Base-by-base conservation (phyloP, 2,888 invertebrate species). In the Polyploca ridens region DNA sequence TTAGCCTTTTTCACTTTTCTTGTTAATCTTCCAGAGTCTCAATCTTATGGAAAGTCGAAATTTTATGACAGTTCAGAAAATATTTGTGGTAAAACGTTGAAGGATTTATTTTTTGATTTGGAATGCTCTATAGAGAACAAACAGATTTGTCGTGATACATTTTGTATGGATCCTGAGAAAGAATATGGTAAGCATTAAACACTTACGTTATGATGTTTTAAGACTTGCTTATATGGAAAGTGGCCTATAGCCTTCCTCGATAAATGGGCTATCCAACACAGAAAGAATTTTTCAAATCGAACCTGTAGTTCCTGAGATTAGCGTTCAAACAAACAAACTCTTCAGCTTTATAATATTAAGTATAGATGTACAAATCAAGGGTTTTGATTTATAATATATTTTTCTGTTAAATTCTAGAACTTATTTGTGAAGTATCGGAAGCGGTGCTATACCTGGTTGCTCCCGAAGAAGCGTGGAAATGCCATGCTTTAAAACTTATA, bases 111-210 rank as follows among this genome's bases (percentile, higher is more conserved):
- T 90, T 99, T 99, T 89, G 98, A 98, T 84, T 90, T 98, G 73
- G 99, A 99, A 91, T 95, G 96, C 71, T 96, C 97, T 67, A 97
- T 98, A 96, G 98, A 98, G 86, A 96, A 97, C 75, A 96, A 96
- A 83, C 88, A 95, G 69, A 88, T 96, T 62, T 98, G 98, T 88
- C 95, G 98, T 62, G 98, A 98, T 91, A 91, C 96, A 76, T 96
- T 98, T 69, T 97, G 97, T 85, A 96, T 95, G 61, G 96, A 97
- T 83, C 90, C 95, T 63, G 94, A 95, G 41, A 95, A 95, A 78
- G 96, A 96, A 83, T 95, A 94, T 92, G 95, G 96, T 94, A 79
- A 86, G 87, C 64, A 33, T 33, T 19, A 19, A 19, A 54, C 3
- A 10, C 8, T 49, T 16, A 4, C 16, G 19, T 19, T 19, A 38